Evolutionary conservation across 2,797 vertebrate genomes (phyloP).

Genomic region (Manis pentadactyla): DNA sequence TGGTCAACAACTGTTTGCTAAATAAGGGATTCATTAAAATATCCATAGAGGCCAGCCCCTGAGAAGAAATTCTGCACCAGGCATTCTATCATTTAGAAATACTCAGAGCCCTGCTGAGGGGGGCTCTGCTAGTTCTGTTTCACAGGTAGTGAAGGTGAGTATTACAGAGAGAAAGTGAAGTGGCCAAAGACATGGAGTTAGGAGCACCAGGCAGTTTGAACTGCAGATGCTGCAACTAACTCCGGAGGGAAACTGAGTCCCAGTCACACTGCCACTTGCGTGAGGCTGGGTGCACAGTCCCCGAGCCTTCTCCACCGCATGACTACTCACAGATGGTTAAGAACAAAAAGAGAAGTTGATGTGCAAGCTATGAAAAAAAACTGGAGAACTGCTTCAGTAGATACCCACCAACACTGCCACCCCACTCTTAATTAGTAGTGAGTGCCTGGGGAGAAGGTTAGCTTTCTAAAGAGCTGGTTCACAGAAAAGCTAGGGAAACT

Average conservation of each 20-base stretch:
- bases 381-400: constrained; percentile 51
- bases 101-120: not conserved
- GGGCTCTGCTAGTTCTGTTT: not conserved
- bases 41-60: not conserved
- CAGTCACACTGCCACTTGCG: not conserved
- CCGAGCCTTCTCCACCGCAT: not conserved
- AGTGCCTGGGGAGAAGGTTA: constrained; percentile 77
- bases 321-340: not conserved
- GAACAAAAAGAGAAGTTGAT: constrained; percentile 41
- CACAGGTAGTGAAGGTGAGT: not conserved
- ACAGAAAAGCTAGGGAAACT: constrained; percentile 72
- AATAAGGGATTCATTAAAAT: constrained; percentile 13
- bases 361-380: not conserved
- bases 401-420: not conserved
- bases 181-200: not conserved
- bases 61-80: not conserved
- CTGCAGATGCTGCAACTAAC: not conserved
- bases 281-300: not conserved
- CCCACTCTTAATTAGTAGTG: constrained; percentile 77
- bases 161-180: not conserved
- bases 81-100: not conserved
- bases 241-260: not conserved
- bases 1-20: not conserved
- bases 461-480: constrained; percentile 77
- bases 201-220: not conserved